Evolutionary conservation across 2,113 vertebrate species (phyloP), one percentile per base, ranked within the genome.

Genomic region (Malurus cyaneus): DNA sequence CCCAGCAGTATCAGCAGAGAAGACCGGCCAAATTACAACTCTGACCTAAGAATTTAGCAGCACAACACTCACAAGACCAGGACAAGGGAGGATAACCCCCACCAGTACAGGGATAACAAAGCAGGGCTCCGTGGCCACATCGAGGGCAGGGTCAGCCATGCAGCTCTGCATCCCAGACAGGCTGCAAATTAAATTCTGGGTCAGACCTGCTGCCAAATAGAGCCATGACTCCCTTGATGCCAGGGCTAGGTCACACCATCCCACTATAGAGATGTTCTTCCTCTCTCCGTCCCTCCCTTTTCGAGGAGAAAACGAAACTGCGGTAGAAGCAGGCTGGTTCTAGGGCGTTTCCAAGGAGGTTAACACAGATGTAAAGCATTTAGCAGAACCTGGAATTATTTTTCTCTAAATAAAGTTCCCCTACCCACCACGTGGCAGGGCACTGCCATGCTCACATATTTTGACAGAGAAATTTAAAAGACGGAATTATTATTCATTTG

Each of bases 61-160:
- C 12, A 49, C 8, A 25, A 67, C 31, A 31, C 2, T 29, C 19
- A 28, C 17, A n/a, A 25, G 46, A 78, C 8, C 15, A 57, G 8
- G 29, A 44, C 2, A 8, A 66, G 46, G 13, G 42, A 80, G 13
- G 44, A n/a, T 8, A 8, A 14, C 29, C 61, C 17, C 39, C 44
- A 44, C 11, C 78, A 73, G 49, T 12, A 18, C 6, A 60, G 49
- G 46, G 36, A 18, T 1, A 26, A 44, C 82, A 62, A 52, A 74
- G 34, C 32, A 0, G 0, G 76, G 74, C 80, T n/a, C 25, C 8
- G 8, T 3, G 25, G 77, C 53, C 72, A 86, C 14, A 0, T 1
- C 0, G 2, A 62, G 53, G 50, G n/a, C 36, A 44, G 66, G n/a
- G 39, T 32, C 23, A 61, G 47, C 39, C 26, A 41, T 1, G 0